Evolutionary conservation across 2,888 invertebrate genomes (phyloP).

Genomic region (Tenodera sinensis): DNA sequence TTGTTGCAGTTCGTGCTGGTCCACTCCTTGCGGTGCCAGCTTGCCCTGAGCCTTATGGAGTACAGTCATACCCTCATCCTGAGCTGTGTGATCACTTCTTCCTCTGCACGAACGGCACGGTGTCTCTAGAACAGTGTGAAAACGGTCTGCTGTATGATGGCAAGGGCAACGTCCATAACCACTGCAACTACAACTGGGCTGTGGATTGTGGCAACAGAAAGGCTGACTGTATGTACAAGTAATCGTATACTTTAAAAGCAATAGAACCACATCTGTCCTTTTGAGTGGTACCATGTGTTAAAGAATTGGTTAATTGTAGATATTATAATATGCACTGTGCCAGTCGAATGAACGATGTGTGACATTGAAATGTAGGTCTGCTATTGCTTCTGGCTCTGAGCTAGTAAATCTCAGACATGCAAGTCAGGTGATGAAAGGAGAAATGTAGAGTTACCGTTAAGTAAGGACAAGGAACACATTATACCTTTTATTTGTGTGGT

Average conservation of each 20-base stretch:
- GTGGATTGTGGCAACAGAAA: constrained; percentile 79
- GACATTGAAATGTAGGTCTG: too few species aligned
- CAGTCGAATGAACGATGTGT: too few species aligned
- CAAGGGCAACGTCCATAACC: constrained; percentile 82
- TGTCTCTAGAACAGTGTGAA: constrained; percentile 86
- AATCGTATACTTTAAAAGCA: not conserved
- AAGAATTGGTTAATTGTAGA: too few species aligned
- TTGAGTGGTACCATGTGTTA: too few species aligned
- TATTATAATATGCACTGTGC: too few species aligned
- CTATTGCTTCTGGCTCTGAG: too few species aligned
- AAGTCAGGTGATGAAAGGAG: too few species aligned
- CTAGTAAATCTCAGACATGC: too few species aligned
- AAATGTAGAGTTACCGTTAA: too few species aligned
- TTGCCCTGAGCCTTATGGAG: constrained; percentile 79
- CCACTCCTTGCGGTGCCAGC: constrained; percentile 63
- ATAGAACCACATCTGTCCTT: too few species aligned
- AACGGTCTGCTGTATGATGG: constrained; percentile 90
- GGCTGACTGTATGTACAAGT: constrained; percentile 25
- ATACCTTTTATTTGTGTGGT: too few species aligned
- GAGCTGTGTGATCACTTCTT: constrained; percentile 86
- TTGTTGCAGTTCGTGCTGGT: constrained; percentile 41
- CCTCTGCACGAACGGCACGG: constrained; percentile 85
- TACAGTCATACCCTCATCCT: constrained; percentile 80
- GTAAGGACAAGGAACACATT: too few species aligned
- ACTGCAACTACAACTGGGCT: constrained; percentile 94